These are phyloP conservation scores for Siniperca obscura DNA, from an alignment of 2,797 vertebrate genomes.

Conservation along the genomic window DNA sequence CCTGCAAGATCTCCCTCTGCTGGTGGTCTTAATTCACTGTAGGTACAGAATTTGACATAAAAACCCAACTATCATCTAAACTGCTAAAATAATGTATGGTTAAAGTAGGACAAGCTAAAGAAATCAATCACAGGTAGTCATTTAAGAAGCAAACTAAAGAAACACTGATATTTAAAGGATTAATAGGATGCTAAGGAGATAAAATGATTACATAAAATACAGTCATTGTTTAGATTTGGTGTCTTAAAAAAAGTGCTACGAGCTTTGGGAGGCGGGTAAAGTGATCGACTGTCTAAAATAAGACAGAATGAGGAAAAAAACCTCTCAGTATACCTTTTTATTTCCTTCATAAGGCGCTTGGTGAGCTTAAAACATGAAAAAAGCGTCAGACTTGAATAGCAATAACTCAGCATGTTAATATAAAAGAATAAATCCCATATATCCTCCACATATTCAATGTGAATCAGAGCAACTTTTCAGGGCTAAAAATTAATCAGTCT, in stretches of 20 bases:
- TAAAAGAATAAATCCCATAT: slow-evolving; percentile 74
- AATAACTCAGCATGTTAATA: slow-evolving; percentile 65
- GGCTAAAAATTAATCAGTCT: slow-evolving; percentile 65
- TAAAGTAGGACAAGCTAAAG: slow-evolving; percentile 42
- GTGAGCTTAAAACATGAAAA: slow-evolving; percentile 70
- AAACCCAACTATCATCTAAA: slow-evolving; percentile 24
- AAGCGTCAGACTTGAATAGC: slow-evolving; percentile 43
- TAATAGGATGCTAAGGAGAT: slow-evolving; percentile 34
- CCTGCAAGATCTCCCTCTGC: slow-evolving; percentile 55
- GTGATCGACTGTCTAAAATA: slow-evolving; percentile 68
- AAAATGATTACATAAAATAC: slow-evolving; percentile 70
- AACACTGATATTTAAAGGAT: slow-evolving; percentile 39
- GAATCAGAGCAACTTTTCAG: slow-evolving; percentile 81
- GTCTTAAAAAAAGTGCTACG: slow-evolving; percentile 78
- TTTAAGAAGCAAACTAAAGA: slow-evolving; percentile 49
- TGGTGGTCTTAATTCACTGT: slow-evolving; percentile 52
- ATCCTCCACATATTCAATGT: slow-evolving; percentile 83
- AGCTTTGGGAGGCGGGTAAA: slow-evolving; percentile 68
- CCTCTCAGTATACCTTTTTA: slow-evolving; percentile 41
- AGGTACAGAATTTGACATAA: slow-evolving; percentile 35
- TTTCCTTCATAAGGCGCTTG: slow-evolving; percentile 82
- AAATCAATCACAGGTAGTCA: slow-evolving; percentile 41
- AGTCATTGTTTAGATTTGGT: slow-evolving; percentile 74
- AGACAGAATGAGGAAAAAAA: slow-evolving; percentile 58
- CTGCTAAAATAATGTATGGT: slow-evolving; percentile 11